Conservation (phyloP, 1,140 invertebrate species). For the Bombus difficillimus region DNA sequence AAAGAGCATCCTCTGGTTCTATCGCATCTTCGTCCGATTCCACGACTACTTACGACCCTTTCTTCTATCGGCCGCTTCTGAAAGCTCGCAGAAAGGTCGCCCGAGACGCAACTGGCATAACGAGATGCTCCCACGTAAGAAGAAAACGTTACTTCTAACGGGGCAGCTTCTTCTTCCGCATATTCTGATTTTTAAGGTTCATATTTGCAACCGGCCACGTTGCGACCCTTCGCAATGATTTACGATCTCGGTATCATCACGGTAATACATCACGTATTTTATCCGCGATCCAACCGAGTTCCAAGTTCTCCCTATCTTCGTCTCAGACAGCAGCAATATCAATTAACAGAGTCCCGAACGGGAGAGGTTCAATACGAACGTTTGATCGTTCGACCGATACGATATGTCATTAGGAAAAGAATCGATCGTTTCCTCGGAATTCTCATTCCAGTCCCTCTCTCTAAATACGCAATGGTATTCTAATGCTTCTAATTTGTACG, state of each 20-base stretch:
- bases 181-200: slow-evolving; percentile 7
- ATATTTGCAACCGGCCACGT: slow-evolving; percentile 23
- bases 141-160: slow-evolving; percentile 9
- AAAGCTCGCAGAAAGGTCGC: not conserved
- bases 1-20: not conserved
- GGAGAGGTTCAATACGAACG: not conserved
- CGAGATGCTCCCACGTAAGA: slow-evolving; percentile 38
- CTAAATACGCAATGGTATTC: not conserved
- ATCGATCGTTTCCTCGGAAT: not conserved
- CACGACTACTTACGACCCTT: not conserved
- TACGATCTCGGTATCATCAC: not conserved
- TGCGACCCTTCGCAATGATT: not conserved
- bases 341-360: not conserved
- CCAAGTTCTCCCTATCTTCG: not conserved
- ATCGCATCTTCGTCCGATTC: not conserved
- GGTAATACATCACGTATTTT: not conserved
- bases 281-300: not conserved
- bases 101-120: not conserved
- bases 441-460: too few relatives aligned
- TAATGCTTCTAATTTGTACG: not conserved
- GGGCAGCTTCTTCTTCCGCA: slow-evolving; percentile 27
- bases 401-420: not conserved
- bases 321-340: too few relatives aligned
- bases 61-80: not conserved
- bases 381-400: too few relatives aligned